These are phyloP conservation scores for Betta splendens DNA, from an alignment of 2,797 vertebrate species.

Conservation along the genomic window DNA sequence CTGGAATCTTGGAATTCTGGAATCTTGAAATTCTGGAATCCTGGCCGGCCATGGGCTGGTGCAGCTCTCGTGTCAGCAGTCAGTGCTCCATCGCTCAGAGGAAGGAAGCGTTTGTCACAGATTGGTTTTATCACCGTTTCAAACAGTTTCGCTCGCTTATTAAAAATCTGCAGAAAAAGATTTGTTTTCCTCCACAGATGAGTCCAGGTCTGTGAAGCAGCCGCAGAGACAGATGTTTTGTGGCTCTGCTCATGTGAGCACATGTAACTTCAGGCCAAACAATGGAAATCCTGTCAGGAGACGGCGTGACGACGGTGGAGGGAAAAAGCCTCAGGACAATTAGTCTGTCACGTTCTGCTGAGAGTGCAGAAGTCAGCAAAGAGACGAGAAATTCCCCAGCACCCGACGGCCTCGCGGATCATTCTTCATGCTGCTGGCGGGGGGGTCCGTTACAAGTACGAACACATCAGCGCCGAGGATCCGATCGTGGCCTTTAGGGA, in stretches of 20 bases:
- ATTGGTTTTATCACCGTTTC: background rate
- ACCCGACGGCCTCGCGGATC: conserved; percentile 26
- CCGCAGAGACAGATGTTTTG: conserved; percentile 13
- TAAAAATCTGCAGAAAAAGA: background rate
- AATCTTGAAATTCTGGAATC: too few relatives aligned
- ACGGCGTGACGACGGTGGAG: conserved; percentile 17
- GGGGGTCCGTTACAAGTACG: conserved; percentile 50
- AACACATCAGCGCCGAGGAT: conserved; percentile 62
- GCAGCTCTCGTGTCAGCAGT: too few relatives aligned
- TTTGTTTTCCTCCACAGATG: background rate
- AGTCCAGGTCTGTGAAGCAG: conserved; percentile 20
- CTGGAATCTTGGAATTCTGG: too few relatives aligned
- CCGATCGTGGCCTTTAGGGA: conserved; percentile 59
- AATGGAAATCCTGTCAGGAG: conserved; percentile 53
- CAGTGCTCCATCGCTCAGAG: too few relatives aligned
- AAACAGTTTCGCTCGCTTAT: too few relatives aligned
- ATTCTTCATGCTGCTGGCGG: conserved; percentile 10
- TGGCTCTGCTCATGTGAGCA: conserved; percentile 23
- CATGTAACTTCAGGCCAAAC: conserved; percentile 47
- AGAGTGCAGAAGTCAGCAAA: conserved; percentile 43
- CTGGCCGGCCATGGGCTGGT: too few relatives aligned
- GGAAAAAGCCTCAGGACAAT: conserved; percentile 11
- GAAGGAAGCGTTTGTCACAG: too few relatives aligned
- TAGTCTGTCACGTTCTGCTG: conserved; percentile 60
- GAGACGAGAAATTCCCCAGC: conserved; percentile 18